Evolutionary conservation across 2,113 vertebrate species (phyloP), one percentile per base, ranked within the genome.

Genomic region (Prochilodus magdalenae): DNA sequence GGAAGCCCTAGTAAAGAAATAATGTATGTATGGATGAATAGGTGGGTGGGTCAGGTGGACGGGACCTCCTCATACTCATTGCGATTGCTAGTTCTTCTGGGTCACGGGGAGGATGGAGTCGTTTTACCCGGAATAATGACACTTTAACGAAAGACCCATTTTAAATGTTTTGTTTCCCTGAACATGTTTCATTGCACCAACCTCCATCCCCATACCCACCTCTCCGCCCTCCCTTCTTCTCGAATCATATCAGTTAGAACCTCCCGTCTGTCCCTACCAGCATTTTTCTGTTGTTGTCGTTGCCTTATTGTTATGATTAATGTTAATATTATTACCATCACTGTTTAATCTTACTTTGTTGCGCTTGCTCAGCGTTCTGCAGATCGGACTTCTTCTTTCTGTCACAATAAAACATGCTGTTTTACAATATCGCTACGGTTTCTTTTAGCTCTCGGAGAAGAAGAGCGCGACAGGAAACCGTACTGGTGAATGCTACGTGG

Each of bases 181-280:
- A 80, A 85, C 33, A 0, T n/a, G 79, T 73, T 84, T 81, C 67
- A 89, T 86, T 80, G 77, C 85, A 83, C 84, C 77, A 71, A 80
- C 74, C 29, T 53, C 24, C 24, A 15, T 53, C 20, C 53, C 1
- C 53, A 55, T 5, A 2, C 14, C 18, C 7, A 0, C 20, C 16
- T 10, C 13, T 36, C 57, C 47, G 1, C 20, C 16, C 12, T 8
- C 40, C 57, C 47, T 55, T 29, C 16, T 44, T 49, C 20, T 44
- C 24, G 36, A 8, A 44, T 87, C 85, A 91, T 89, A 80, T 91
- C n/a, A 80, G 86, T 79, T 88, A 90, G 86, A 89, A 29, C 90
- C n/a, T n/a, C 94, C 89, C 89, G 90, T 86, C 63, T 79, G 75
- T 92, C 87, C 87, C 88, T 86, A 87, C 88, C 89, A 91, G 88